Percentiles rank a stretch among this genome's conserved stretches.
Evolutionary conservation across 1,140 invertebrate species (phyloP).

Genomic region (Philotrypesis tridentata): DNA sequence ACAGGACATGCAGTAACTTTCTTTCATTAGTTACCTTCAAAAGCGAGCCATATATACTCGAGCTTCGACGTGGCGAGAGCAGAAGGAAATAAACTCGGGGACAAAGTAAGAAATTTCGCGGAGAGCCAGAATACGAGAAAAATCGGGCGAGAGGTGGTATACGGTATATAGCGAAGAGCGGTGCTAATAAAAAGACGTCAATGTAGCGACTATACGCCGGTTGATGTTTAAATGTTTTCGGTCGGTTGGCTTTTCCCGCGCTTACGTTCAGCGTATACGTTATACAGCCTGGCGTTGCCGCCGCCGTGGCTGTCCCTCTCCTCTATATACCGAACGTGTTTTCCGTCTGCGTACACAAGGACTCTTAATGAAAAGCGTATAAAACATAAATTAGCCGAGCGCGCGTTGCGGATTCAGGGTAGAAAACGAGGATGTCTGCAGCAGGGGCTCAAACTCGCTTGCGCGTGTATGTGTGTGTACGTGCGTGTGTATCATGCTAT

Average conservation of each 20-base stretch:
- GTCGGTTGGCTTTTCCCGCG: not conserved
- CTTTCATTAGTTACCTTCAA: not conserved
- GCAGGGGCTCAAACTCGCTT: constrained; percentile 16
- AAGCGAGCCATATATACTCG: too few species aligned
- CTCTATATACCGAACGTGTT: constrained; percentile 36
- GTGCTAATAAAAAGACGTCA: too few species aligned
- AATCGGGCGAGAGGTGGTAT: not conserved
- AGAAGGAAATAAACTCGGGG: not conserved
- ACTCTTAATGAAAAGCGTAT: constrained; percentile 59
- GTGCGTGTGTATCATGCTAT: not conserved
- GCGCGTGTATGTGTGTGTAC: constrained; percentile 10
- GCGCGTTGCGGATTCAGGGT: constrained; percentile 22
- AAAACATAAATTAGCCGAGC: constrained; percentile 57
- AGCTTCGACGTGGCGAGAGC: not conserved
- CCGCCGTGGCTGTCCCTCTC: not conserved
- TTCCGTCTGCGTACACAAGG: constrained; percentile 47
- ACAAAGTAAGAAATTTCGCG: not conserved
- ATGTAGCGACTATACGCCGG: too few species aligned
- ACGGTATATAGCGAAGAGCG: not conserved
- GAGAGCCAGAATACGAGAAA: not conserved
- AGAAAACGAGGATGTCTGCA: constrained; percentile 9
- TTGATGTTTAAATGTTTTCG: not conserved
- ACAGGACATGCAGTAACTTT: not conserved
- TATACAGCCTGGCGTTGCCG: not conserved
- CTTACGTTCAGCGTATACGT: too few species aligned